phyloP scores from a whole-genome alignment of 2,888 invertebrate species.

The Eremobia ochroleuca region DNA sequence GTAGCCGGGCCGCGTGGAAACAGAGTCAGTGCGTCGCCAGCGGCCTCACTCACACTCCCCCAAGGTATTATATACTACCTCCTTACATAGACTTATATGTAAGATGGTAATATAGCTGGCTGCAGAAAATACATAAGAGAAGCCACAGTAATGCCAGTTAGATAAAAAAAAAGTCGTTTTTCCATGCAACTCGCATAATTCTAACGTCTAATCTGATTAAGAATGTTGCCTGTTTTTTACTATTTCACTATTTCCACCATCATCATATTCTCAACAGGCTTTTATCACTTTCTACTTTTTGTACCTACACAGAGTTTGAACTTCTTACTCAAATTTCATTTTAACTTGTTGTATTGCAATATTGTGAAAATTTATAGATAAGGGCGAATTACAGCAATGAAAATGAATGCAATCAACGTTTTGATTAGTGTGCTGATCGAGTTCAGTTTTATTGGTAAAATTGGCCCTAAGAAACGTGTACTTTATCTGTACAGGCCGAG shows the following conservation, averaged over 20 bases:
- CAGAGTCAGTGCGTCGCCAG: conserved; percentile 96
- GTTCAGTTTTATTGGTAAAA: not conserved
- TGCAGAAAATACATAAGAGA: conserved; percentile 13
- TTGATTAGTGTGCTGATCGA: not conserved
- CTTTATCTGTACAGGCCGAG: conserved; percentile 89
- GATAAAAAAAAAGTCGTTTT: not conserved
- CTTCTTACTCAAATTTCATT: conserved; percentile 13
- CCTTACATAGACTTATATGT: conserved; percentile 8
- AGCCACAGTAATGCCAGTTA: not conserved
- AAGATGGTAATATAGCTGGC: conserved; percentile 23
- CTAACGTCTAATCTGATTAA: not conserved
- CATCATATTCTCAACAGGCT: conserved; percentile 34
- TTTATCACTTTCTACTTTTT: conserved; percentile 42
- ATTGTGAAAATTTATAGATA: not conserved
- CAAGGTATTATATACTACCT: conserved; percentile 80
- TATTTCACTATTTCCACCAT: conserved; percentile 26
- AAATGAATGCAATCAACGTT: not conserved
- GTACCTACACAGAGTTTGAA: conserved; percentile 4
- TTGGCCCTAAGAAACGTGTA: not conserved
- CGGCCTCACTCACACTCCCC: conserved; percentile 91
- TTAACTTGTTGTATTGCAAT: not conserved
- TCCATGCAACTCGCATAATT: conserved; percentile 17
- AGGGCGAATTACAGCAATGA: not conserved
- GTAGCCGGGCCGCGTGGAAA: conserved; percentile 95
- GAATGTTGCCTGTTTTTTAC: conserved; percentile 16